Evolutionary conservation across 2,113 vertebrate genomes (phyloP), one percentile per base, ranked within the genome.

Genomic region (Anhinga rufa): DNA sequence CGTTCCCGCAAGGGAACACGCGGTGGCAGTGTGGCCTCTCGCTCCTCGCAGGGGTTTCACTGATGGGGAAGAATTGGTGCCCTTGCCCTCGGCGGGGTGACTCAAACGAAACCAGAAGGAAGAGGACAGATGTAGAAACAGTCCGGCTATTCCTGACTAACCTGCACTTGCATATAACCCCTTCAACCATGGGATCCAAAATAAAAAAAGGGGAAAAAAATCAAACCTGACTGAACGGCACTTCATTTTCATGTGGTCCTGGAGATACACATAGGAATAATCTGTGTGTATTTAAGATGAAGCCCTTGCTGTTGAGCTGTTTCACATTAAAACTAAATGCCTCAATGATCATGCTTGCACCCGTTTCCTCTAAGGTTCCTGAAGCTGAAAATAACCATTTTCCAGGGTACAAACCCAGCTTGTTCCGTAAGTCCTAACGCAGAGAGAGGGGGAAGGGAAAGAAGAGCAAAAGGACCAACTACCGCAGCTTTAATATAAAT

Each of bases 1-100:
- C 13, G 20, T 93, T 88, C 54, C 52, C 7, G 19, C 3, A 0
- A 7, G 48, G n/a, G 36, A 44, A 77, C 97, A 31, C 60, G 74
- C 44, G 96, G 87, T 92, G 97, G 90, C 97, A 51, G 4, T 88
- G 93, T 19, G 84, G 29, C 26, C 57, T 26, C 65, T 84, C 60
- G 21, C 57, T 90, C 38, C 49, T 26, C 8, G 9, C 1, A 10
- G 40, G 31, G 54, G 12, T 44, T 19, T 4, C 11, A 4, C 14
- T 0, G 18, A 5, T 4, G 1, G 28, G 13, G 26, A 34, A 25
- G 11, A 51, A 6, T 0, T 0, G 17, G 2, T 3, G 66, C 34
- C 32, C 31, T 13, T 8, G 16, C 8, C 25, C 25, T 25, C 11
- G 10, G n/a, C 4, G 1, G 26, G 8, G 34, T 8, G 38, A 1